These are phyloP conservation scores for Loxodonta africana DNA, from an alignment of 2,113 vertebrate species.

Conservation along the genomic window DNA sequence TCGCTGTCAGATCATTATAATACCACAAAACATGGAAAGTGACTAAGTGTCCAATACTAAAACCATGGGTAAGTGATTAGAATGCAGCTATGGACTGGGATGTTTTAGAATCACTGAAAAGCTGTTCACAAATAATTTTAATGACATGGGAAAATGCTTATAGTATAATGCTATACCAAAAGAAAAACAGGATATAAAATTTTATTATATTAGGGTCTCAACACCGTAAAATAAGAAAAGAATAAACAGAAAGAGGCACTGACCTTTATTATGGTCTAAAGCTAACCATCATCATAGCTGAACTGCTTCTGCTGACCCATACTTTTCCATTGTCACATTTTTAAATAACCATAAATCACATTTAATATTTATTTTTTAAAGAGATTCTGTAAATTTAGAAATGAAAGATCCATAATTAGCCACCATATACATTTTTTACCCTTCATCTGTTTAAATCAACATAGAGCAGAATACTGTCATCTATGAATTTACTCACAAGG, in stretches of 20 bases:
- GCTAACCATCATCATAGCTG: fast-evolving
- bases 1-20: neutral
- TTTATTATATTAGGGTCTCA: neutral
- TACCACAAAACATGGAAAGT: neutral
- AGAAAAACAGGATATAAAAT: neutral
- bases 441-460: neutral
- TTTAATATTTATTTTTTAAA: conserved; percentile 9
- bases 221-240: neutral
- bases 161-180: fast-evolving
- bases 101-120: neutral
- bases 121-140: neutral
- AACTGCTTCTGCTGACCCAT: neutral
- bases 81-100: fast-evolving
- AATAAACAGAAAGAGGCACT: neutral
- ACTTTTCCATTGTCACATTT: neutral
- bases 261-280: fast-evolving
- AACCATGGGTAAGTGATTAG: neutral
- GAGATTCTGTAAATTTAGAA: neutral
- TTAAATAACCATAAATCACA: neutral
- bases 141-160: neutral
- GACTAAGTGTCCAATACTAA: fast-evolving
- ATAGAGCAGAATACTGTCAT: neutral
- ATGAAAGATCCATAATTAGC: neutral
- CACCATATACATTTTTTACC: fast-evolving
- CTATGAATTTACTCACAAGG: neutral